phyloP scores from a whole-genome alignment of 1,140 invertebrate species.

The Heliconius melpomene region DNA sequence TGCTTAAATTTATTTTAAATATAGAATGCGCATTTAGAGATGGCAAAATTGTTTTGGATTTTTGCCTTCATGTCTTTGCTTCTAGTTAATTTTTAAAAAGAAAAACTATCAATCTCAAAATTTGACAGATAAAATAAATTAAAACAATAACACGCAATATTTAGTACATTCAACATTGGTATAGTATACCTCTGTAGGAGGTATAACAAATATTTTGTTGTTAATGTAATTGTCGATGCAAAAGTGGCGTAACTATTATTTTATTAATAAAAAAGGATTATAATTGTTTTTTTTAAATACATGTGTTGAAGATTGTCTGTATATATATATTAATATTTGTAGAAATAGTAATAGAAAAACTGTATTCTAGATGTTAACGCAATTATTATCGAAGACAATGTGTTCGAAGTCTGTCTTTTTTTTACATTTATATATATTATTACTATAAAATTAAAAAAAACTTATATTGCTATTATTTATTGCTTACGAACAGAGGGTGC shows the following conservation, averaged over 20 bases:
- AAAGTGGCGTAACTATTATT: neutral
- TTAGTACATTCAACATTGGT: too few relatives aligned
- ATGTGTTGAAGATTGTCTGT: too few relatives aligned
- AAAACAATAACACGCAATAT: neutral
- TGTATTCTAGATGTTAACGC: too few relatives aligned
- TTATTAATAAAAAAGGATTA: neutral
- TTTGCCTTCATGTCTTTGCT: neutral
- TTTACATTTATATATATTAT: too few relatives aligned
- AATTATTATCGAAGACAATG: too few relatives aligned
- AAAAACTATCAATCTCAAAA: neutral
- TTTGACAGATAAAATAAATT: neutral
- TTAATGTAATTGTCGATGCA: neutral
- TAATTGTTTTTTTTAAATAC: neutral
- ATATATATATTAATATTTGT: too few relatives aligned
- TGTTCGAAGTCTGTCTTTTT: too few relatives aligned
- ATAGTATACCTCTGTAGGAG: constrained; percentile 39
- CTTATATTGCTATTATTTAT: too few relatives aligned
- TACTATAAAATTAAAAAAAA: too few relatives aligned
- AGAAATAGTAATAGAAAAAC: too few relatives aligned
- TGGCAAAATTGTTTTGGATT: neutral
- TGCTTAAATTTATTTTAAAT: constrained; percentile 17
- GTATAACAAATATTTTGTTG: constrained; percentile 2
- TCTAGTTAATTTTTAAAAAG: neutral
- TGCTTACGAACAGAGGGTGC: too few relatives aligned
- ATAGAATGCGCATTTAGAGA: constrained; percentile 19